Conservation (phyloP, 2,888 invertebrate species). For the Drepanosiphum platanoidis region DNA sequence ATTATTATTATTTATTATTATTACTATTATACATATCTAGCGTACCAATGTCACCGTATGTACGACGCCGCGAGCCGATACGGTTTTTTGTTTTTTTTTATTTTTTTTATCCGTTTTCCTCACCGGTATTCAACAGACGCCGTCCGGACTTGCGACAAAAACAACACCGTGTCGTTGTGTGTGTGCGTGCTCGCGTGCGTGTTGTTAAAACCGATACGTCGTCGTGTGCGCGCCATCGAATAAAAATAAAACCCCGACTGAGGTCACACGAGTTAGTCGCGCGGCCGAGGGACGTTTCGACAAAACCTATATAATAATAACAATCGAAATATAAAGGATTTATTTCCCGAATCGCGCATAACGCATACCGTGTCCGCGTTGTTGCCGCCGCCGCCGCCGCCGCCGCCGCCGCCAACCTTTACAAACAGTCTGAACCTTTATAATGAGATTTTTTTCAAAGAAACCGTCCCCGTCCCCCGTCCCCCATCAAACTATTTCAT, state of each 20-base stretch:
- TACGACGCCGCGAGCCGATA: not conserved
- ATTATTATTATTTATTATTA: slow-evolving; percentile 9
- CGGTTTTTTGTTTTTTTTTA: not conserved
- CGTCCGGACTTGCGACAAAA: not conserved
- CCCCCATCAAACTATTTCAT: no score
- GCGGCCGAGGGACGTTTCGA: not conserved
- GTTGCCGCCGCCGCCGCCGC: no score
- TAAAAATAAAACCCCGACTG: not conserved
- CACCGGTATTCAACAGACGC: no score
- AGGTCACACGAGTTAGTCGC: not conserved
- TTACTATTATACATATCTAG: no score
- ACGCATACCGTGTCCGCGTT: not conserved
- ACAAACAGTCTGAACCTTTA: not conserved
- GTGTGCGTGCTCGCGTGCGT: not conserved
- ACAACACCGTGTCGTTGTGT: not conserved
- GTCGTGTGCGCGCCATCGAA: not conserved
- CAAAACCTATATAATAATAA: not conserved
- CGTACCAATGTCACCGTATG: not conserved
- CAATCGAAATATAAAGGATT: not conserved
- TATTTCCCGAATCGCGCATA: not conserved
- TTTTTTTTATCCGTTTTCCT: slow-evolving; percentile 5
- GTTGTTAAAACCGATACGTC: not conserved
- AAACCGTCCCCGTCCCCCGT: no score
- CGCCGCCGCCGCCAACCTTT: not conserved
- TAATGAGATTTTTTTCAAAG: not conserved